phyloP scores from a whole-genome alignment of 2,888 invertebrate species.

The Chymomyza fuscimana region DNA sequence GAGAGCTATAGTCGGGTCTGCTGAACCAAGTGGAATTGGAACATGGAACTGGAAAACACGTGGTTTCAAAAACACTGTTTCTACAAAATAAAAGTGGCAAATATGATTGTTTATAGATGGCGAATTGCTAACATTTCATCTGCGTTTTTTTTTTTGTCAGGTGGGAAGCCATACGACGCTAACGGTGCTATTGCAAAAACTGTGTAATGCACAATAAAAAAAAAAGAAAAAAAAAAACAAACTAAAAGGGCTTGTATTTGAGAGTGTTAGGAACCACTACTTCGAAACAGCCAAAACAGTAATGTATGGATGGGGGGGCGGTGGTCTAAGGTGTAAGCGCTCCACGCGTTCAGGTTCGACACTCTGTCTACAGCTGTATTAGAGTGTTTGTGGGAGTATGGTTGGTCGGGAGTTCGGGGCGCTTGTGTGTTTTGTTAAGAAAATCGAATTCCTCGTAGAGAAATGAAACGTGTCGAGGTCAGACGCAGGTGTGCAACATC shows the following conservation, averaged over 20 bases:
- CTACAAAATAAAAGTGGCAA: no score
- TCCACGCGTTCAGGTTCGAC: background rate
- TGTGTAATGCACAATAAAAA: background rate
- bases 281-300: background rate
- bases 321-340: background rate
- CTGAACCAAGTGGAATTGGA: no score
- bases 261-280: background rate
- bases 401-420: background rate
- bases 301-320: background rate
- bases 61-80: no score
- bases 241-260: no score
- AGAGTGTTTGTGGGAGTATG: background rate
- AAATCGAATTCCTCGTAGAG: conserved; percentile 28
- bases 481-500: conserved; percentile 27
- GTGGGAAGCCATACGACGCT: background rate
- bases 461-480: conserved; percentile 33
- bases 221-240: no score
- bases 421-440: conserved; percentile 26
- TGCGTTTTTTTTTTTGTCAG: background rate
- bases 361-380: background rate
- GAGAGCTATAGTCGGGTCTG: no score
- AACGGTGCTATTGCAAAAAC: background rate
- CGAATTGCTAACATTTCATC: no score
- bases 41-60: no score
- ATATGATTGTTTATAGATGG: no score